Base-by-base conservation (phyloP, 1,140 invertebrate genomes). In the Mylabris phalerata region DNA sequence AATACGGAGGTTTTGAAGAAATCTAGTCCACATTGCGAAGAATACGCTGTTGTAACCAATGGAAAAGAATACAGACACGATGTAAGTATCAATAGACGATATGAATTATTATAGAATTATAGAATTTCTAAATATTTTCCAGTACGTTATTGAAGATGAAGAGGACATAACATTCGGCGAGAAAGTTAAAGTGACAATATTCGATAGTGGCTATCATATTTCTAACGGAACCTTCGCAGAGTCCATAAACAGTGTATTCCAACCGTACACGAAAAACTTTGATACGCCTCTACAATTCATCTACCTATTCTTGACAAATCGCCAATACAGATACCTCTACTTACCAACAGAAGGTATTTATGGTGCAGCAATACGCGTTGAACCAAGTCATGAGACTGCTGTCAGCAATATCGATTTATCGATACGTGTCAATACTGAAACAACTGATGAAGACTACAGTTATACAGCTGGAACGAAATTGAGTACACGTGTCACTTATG, bases 81-180 rank as follows among this genome's bases (percentile, higher is more conserved):
- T 48, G 70, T 73, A 64, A 66, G 54, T 64, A 41, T 54, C 42
- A 42, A 60, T 6, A 55, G 44, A 44, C 26, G 13, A 42, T 43
- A 13, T 6, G 32, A 45, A n/a, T 48, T 42, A 24, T 13, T 42
- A 7, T 11, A 19, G 4, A n/a, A 9, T 27, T 42, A 10, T 43
- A 25, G n/a, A 26, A 40, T 13, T 48, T 27, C 32, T 9, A 42
- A n/a, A n/a, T 7, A 42, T 42, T 46, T 63, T 65, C 43, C 58
- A 70, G 67, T 55, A 64, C 45, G 54, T 64, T 4, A 45, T 67
- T 6, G 50, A 57, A 13, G 60, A 67, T 11, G 55, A 48, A n/a
- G 65, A 70, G 13, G 13, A 54, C 41, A 55, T 69, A 13, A 73
- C 75, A 19, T 64, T 60, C 5, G 76, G 74, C 25, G 61, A 42